Evolutionary conservation across 2,113 vertebrate species (phyloP), one percentile per base, ranked within the genome.

Genomic region (Circaetus gallicus): DNA sequence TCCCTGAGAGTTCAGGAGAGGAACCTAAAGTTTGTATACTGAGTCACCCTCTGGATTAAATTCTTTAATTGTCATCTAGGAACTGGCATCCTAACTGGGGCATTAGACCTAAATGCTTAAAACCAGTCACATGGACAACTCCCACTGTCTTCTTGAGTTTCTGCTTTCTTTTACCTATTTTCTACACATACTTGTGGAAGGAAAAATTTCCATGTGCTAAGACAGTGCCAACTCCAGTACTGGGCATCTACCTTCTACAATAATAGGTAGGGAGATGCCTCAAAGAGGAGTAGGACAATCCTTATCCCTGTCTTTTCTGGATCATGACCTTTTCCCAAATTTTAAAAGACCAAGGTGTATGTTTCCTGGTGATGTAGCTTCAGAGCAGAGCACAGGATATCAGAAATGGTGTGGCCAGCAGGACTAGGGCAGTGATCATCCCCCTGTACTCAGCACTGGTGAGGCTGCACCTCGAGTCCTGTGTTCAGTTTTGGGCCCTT

Each of bases 401-500:
- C 12, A 40, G 12, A n/a, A 18, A 0, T 0, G 8, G 6, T 10
- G 55, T 7, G n/a, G 7, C 3, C 67, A 69, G 28, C 28, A 70
- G n/a, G 32, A 69, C 8, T 10, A 62, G 24, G 12, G 11, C 16
- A 50, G 20, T 11, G 16, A 58, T 31, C 10, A 7, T 31, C 4
- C 20, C 16, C 22, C 14, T 74, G 16, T 28, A 38, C 1, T n/a
- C 4, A 2, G 3, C 16, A 6, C 2, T 45, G 19, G 7, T 38
- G 55, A 45, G 42, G 20, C 10, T 3, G 3, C 19, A n/a, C 21
- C 17, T 40, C 3, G 2, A 70, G 26, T 56, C 5, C 11, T 28
- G 24, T 19, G 17, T 28, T 58, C 49, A 40, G 24, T 20, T 43
- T 58, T 58, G 53, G 22, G 40, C 13, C 5, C 24, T 5, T 58